Conservation (phyloP, 2,888 invertebrate species). For the Tigriopus californicus region DNA sequence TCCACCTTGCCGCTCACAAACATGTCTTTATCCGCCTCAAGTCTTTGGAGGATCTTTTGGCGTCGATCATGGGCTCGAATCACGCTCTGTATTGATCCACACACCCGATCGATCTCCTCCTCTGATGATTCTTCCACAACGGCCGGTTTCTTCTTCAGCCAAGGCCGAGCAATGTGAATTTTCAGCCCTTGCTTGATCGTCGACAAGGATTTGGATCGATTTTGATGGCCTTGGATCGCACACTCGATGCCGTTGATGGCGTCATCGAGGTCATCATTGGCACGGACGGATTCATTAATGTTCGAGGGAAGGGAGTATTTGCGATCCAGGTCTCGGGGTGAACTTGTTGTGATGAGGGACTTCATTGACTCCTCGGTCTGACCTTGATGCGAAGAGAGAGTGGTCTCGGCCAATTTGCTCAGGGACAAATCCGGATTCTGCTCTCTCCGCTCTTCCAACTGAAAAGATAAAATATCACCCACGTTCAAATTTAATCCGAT, state of each 20-base stretch:
- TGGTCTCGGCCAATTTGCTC: no score
- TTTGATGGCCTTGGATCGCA: neutral
- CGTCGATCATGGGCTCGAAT: neutral
- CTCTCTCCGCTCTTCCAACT: neutral
- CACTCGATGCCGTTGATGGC: neutral
- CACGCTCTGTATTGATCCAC: neutral
- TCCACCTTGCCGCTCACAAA: constrained; percentile 1
- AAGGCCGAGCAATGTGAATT: constrained; percentile 8
- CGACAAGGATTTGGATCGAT: neutral
- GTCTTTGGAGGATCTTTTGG: neutral
- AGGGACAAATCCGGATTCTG: no score
- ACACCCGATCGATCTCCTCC: neutral
- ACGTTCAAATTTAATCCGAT: no score
- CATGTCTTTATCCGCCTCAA: neutral
- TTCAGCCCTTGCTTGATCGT: neutral
- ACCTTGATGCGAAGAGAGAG: no score
- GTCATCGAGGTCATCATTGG: neutral
- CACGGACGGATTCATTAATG: neutral
- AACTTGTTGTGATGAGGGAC: no score
- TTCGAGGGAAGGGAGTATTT: neutral
- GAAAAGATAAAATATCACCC: neutral
- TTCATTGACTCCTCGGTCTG: no score
- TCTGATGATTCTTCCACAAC: neutral
- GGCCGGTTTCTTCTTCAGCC: neutral
- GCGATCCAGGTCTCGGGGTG: no score